These are phyloP conservation scores for Tetranychus urticae DNA, from an alignment of 1,140 invertebrate species.

Conservation along the genomic window DNA sequence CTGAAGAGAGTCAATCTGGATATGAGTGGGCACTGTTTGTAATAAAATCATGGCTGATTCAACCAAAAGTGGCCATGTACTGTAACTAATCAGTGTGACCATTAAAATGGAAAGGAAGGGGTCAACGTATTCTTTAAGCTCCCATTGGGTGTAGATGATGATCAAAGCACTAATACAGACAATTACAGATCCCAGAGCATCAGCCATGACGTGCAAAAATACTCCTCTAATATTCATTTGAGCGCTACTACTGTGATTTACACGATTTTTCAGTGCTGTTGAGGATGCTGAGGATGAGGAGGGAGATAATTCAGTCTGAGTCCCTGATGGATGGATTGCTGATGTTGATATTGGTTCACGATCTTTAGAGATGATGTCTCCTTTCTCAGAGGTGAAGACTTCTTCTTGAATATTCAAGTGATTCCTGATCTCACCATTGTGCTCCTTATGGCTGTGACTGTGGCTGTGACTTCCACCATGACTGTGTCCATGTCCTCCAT, in stretches of 20 bases:
- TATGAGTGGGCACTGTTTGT: conserved; percentile 30
- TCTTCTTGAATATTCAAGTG: too few relatives aligned
- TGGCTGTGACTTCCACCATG: not conserved
- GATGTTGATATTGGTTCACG: too few relatives aligned
- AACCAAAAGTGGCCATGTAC: conserved; percentile 28
- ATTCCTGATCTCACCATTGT: conserved; percentile 23
- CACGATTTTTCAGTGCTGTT: too few relatives aligned
- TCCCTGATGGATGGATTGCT: too few relatives aligned
- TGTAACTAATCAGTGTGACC: conserved; percentile 27
- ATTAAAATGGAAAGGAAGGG: conserved; percentile 49
- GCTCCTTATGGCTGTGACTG: not conserved
- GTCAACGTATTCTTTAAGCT: conserved; percentile 59
- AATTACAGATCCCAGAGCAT: conserved; percentile 81
- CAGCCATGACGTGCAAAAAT: conserved; percentile 86
- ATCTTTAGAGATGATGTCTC: too few relatives aligned
- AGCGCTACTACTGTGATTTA: too few relatives aligned
- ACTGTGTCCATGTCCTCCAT: not conserved
- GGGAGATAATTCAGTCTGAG: too few relatives aligned
- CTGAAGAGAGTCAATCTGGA: conserved; percentile 24
- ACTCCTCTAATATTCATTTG: conserved; percentile 88
- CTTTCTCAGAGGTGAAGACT: too few relatives aligned
- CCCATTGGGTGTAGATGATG: conserved; percentile 63
- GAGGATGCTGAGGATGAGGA: too few relatives aligned
- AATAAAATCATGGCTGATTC: conserved; percentile 30
- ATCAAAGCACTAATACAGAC: conserved; percentile 64